phyloP scores from a whole-genome alignment of 1,140 invertebrate species.

The Scaptomyza graminum region DNA sequence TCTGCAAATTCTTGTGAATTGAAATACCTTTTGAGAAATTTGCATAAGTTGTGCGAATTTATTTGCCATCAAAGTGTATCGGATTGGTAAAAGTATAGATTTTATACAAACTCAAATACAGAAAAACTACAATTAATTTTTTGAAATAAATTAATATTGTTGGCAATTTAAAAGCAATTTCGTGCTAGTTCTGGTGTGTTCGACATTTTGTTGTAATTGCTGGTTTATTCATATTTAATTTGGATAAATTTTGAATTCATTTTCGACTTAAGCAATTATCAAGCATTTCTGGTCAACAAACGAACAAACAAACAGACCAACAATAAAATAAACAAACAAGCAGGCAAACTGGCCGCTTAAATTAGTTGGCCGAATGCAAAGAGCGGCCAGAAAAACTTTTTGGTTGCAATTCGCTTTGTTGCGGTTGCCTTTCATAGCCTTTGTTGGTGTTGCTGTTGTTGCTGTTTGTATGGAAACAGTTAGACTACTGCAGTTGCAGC shows the following conservation, averaged over 20 bases:
- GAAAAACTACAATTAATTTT: too few relatives aligned
- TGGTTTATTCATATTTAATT: slow-evolving; percentile 23
- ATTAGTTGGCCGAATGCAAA: slow-evolving; percentile 58
- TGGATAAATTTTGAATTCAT: neutral
- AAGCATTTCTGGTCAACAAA: slow-evolving; percentile 16
- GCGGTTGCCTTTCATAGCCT: slow-evolving; percentile 15
- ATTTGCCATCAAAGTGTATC: too few relatives aligned
- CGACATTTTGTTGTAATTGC: slow-evolving; percentile 11
- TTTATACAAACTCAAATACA: neutral
- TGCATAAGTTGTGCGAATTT: too few relatives aligned
- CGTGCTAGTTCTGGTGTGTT: neutral
- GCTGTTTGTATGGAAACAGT: too few relatives aligned
- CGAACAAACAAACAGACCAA: neutral
- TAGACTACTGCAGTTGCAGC: slow-evolving; percentile 4
- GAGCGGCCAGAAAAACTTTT: slow-evolving; percentile 61
- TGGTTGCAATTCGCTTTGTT: slow-evolving; percentile 62
- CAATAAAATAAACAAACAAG: neutral
- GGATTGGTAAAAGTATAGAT: neutral
- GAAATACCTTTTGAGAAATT: neutral
- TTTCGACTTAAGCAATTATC: slow-evolving; percentile 36
- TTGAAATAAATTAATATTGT: too few relatives aligned
- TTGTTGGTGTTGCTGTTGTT: slow-evolving; percentile 5
- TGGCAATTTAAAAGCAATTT: too few relatives aligned
- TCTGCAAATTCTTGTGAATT: neutral
- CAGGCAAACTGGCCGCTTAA: slow-evolving; percentile 62